Conservation (phyloP, 2,888 invertebrate genomes). For the Apamea sordens region DNA sequence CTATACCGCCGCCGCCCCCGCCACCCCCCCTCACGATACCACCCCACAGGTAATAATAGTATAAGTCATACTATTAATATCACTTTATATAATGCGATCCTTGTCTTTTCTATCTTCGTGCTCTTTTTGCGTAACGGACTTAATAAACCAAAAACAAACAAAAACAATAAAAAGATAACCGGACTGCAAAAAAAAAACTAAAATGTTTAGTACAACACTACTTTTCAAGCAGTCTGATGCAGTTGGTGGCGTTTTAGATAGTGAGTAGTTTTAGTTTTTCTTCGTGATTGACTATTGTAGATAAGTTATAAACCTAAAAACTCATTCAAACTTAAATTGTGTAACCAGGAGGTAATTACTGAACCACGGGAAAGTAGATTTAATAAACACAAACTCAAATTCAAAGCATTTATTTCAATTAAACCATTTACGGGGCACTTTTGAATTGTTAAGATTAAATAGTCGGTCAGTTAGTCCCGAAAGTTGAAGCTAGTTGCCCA, state of each 20-base stretch:
- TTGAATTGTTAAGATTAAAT: no score
- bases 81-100: no score
- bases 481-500: no score
- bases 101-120: background rate
- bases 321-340: background rate
- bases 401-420: no score
- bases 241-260: background rate
- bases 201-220: background rate
- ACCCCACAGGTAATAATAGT: conserved; percentile 84
- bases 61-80: conserved; percentile 26
- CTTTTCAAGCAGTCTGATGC: background rate
- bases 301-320: background rate
- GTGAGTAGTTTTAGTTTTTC: background rate
- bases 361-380: no score
- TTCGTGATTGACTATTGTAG: background rate
- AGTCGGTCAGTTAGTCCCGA: no score
- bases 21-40: conserved; percentile 89
- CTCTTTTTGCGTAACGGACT: background rate
- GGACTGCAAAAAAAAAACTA: no score
- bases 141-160: no score
- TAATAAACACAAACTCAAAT: no score
- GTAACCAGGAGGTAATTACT: background rate
- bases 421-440: no score
- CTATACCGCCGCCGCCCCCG: conserved; percentile 91
- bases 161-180: background rate